phyloP scores from a whole-genome alignment of 2,113 vertebrate species.

The Arvicanthis niloticus region DNA sequence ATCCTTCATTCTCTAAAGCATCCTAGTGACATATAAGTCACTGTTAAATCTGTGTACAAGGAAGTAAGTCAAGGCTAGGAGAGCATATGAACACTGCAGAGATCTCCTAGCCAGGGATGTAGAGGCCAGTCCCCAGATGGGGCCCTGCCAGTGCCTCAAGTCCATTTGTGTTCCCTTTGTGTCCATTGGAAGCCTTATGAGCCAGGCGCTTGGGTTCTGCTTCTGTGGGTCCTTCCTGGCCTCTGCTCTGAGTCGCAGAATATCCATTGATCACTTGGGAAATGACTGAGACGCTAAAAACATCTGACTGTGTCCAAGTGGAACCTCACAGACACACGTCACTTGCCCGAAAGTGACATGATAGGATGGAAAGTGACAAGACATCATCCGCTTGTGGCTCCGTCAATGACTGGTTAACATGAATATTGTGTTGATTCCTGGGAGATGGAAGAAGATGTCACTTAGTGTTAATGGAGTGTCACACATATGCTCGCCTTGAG shows the following conservation, averaged over 20 bases:
- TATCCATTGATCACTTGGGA: neutral
- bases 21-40: neutral
- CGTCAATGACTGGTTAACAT: constrained; percentile 1
- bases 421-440: constrained; percentile 60
- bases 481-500: constrained; percentile 79
- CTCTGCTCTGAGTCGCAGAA: neutral
- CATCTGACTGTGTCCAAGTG: neutral
- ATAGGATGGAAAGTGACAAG: constrained; percentile 72
- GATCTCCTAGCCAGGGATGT: neutral
- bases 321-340: neutral
- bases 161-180: neutral
- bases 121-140: neutral
- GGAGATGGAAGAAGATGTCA: constrained; percentile 69
- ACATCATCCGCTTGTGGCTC: constrained; percentile 42
- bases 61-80: neutral
- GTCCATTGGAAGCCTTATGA: neutral
- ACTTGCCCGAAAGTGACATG: constrained; percentile 56
- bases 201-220: neutral
- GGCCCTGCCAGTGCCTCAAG: neutral
- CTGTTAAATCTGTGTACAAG: neutral
- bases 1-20: neutral
- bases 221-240: accelerated
- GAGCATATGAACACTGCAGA: neutral
- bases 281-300: neutral
- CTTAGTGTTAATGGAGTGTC: constrained; percentile 75